phyloP scores from a whole-genome alignment of 2,888 invertebrate genomes.

The Cerceris rybyensis region DNA sequence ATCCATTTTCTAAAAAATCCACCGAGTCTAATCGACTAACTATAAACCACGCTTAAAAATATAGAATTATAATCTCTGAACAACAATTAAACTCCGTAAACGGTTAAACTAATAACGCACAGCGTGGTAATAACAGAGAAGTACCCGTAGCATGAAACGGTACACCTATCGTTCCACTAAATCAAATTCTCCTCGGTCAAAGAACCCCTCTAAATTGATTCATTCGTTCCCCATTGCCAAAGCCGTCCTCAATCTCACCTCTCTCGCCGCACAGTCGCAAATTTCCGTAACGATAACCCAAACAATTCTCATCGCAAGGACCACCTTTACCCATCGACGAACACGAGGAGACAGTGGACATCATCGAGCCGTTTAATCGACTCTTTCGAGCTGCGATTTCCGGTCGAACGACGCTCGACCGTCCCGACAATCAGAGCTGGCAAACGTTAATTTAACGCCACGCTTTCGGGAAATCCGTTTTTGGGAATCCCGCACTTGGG shows the following conservation, averaged over 20 bases:
- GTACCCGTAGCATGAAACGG: too few relatives aligned
- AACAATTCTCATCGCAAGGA: conserved; percentile 20
- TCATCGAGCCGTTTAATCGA: conserved; percentile 70
- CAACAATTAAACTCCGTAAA: too few relatives aligned
- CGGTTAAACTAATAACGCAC: too few relatives aligned
- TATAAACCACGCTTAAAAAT: too few relatives aligned
- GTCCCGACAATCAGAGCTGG: conserved; percentile 72
- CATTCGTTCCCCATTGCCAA: too few relatives aligned
- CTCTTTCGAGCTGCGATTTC: conserved; percentile 69
- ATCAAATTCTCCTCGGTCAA: too few relatives aligned
- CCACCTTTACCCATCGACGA: conserved; percentile 15
- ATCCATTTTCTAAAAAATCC: too few relatives aligned
- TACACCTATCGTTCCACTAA: too few relatives aligned
- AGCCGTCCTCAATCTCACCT: background rate
- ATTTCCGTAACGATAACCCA: background rate
- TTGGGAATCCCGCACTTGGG: conserved; percentile 70
- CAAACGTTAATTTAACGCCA: conserved; percentile 79
- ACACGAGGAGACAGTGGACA: conserved; percentile 19
- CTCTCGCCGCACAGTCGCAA: background rate
- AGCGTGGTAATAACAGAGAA: too few relatives aligned
- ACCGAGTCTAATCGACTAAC: too few relatives aligned
- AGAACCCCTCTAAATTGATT: too few relatives aligned
- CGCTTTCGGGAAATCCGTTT: conserved; percentile 77
- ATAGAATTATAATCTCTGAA: too few relatives aligned
- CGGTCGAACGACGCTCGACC: conserved; percentile 59